Percentiles rank a stretch among this genome's conserved stretches.
Evolutionary conservation across 2,888 invertebrate genomes (phyloP).

Genomic region (Asteroscopus sphinx): DNA sequence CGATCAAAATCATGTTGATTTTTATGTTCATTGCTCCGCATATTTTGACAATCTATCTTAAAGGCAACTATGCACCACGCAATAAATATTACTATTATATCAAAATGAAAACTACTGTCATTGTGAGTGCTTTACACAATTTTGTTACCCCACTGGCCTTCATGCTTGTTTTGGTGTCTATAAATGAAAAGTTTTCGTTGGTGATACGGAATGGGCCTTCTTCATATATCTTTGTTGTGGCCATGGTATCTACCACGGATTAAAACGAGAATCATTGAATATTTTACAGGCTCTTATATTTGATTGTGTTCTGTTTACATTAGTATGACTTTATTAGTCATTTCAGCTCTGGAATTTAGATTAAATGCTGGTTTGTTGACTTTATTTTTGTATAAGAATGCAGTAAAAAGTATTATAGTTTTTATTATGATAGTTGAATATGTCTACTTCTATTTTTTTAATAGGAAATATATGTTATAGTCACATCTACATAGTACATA

Average conservation of each 20-base stretch:
- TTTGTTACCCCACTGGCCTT: too few relatives aligned
- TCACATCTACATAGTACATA: too few relatives aligned
- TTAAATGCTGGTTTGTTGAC: slow-evolving; percentile 36
- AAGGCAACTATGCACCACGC: too few relatives aligned
- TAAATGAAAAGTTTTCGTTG: background rate
- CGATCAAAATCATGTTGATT: too few relatives aligned
- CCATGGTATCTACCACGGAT: slow-evolving; percentile 30
- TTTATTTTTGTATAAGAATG: slow-evolving; percentile 17
- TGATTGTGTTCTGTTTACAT: slow-evolving; percentile 50
- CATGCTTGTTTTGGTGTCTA: too few relatives aligned
- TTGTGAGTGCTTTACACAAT: too few relatives aligned
- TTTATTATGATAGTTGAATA: background rate
- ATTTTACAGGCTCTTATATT: slow-evolving; percentile 53
- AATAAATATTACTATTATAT: too few relatives aligned
- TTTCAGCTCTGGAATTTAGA: slow-evolving; percentile 51
- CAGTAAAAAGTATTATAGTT: slow-evolving; percentile 1
- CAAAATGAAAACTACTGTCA: too few relatives aligned
- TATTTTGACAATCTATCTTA: too few relatives aligned
- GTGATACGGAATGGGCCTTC: slow-evolving; percentile 19
- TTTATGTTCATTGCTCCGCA: too few relatives aligned
- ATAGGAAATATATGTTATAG: too few relatives aligned
- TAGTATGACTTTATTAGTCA: slow-evolving; percentile 56
- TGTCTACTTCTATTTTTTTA: too few relatives aligned
- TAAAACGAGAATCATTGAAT: slow-evolving; percentile 55
- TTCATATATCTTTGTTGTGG: slow-evolving; percentile 1